Evolutionary conservation across 2,113 vertebrate genomes (phyloP).

Genomic region (Xiphorhynchus elegans): DNA sequence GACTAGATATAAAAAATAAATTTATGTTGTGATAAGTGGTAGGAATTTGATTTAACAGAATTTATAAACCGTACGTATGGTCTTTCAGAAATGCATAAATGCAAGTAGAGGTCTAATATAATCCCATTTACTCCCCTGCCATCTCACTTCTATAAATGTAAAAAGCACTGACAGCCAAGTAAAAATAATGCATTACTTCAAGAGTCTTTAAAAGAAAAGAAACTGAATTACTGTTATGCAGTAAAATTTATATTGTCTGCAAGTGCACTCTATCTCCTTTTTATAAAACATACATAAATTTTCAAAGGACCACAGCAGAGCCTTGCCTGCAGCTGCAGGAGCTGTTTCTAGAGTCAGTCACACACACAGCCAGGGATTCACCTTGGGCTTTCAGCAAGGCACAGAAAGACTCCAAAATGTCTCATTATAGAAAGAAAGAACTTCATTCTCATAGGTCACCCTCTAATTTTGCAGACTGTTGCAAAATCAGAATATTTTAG

Average conservation of each 20-base stretch:
- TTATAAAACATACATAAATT: neutral
- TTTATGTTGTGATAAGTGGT: neutral
- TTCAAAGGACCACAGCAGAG: neutral
- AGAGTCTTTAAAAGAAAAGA: conserved; percentile 27
- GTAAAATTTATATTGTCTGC: neutral
- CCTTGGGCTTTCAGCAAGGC: neutral
- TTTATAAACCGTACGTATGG: conserved; percentile 2
- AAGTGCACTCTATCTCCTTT: neutral
- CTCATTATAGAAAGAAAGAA: neutral
- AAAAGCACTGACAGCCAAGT: conserved; percentile 1
- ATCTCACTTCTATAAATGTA: conserved; percentile 11
- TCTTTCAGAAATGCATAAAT: conserved; percentile 8
- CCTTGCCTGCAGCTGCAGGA: neutral
- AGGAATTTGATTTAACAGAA: conserved; percentile 16
- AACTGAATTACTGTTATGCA: conserved; percentile 20
- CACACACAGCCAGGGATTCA: neutral
- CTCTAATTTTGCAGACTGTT: neutral
- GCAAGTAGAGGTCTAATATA: neutral
- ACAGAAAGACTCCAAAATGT: neutral
- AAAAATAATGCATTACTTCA: conserved; percentile 33
- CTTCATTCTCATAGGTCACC: neutral
- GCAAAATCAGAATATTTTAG: neutral
- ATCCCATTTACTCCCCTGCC: conserved; percentile 5
- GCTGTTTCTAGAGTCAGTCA: neutral
- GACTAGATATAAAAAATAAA: conserved; percentile 5